Evolutionary conservation across 2,888 invertebrate genomes (phyloP).

Genomic region (Azorinus chamasolen): DNA sequence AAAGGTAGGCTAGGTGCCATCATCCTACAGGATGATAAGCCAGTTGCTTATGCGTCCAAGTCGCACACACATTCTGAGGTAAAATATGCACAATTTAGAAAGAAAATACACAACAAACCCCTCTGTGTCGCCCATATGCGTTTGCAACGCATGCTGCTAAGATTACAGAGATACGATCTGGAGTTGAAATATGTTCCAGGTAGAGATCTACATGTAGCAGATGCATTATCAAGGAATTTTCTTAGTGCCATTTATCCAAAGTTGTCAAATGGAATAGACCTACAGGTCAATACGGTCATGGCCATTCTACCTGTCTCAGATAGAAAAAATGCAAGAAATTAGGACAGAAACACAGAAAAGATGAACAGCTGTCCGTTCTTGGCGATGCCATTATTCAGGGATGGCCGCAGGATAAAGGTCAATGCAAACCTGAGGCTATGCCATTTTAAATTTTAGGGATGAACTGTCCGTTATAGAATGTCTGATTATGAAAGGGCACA

Average conservation of each 20-base stretch:
- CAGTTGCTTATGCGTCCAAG: slow-evolving; percentile 68
- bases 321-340: slow-evolving; percentile 25
- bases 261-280: slow-evolving; percentile 8
- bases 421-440: background rate
- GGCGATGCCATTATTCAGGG: no score
- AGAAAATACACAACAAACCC: slow-evolving; percentile 50
- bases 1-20: slow-evolving; percentile 63
- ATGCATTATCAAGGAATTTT: slow-evolving; percentile 38
- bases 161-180: slow-evolving; percentile 35
- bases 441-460: slow-evolving; percentile 31
- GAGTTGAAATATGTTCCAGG: slow-evolving; percentile 42
- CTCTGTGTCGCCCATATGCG: slow-evolving; percentile 27
- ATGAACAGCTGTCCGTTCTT: no score
- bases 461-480: slow-evolving; percentile 41
- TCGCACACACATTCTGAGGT: slow-evolving; percentile 60
- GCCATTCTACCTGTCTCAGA: slow-evolving; percentile 15
- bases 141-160: slow-evolving; percentile 50
- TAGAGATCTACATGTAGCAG: slow-evolving; percentile 45
- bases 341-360: no score
- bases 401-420: slow-evolving; percentile 19
- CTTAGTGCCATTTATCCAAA: slow-evolving; percentile 24
- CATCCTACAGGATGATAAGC: slow-evolving; percentile 63
- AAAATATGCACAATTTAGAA: slow-evolving; percentile 65
- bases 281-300: slow-evolving; percentile 17
- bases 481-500: slow-evolving; percentile 33